Evolutionary conservation across 2,113 vertebrate genomes (phyloP).

Genomic region (Brienomyrus brachyistius): DNA sequence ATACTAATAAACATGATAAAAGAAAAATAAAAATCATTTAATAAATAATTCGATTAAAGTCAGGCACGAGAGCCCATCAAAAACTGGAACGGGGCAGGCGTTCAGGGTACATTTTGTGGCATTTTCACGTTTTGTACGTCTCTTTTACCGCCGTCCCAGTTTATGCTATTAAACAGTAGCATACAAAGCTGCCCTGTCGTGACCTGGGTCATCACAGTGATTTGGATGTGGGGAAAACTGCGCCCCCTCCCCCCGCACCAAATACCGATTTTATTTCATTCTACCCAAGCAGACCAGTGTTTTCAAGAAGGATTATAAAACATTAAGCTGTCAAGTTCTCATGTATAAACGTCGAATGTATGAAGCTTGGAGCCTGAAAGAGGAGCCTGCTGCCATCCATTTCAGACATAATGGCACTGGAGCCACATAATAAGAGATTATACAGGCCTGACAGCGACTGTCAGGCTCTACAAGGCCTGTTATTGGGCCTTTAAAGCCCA

Average conservation of each 20-base stretch:
- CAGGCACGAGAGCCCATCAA: neutral
- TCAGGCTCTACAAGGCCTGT: neutral
- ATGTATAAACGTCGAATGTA: slow-evolving; percentile 3
- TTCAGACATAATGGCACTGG: slow-evolving; percentile 7
- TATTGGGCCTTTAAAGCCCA: neutral
- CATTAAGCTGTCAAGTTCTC: slow-evolving; percentile 22
- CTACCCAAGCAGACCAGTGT: neutral
- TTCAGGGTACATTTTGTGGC: neutral
- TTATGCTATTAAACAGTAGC: neutral
- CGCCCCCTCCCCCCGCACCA: neutral
- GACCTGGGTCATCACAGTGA: neutral
- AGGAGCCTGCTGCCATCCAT: slow-evolving; percentile 6
- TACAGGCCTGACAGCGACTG: neutral
- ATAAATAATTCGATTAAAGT: neutral
- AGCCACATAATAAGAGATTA: slow-evolving; percentile 17
- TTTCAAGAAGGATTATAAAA: slow-evolving; percentile 21
- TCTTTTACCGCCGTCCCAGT: neutral
- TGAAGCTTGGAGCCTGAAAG: neutral
- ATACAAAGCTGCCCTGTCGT: neutral
- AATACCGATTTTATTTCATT: slow-evolving; percentile 13
- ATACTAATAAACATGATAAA: neutral
- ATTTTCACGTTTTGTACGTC: neutral
- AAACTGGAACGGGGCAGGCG: neutral
- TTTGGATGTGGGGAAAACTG: neutral
- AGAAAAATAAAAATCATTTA: neutral